Conservation (phyloP, 2,888 invertebrate species). For the Brachylomia viminalis region DNA sequence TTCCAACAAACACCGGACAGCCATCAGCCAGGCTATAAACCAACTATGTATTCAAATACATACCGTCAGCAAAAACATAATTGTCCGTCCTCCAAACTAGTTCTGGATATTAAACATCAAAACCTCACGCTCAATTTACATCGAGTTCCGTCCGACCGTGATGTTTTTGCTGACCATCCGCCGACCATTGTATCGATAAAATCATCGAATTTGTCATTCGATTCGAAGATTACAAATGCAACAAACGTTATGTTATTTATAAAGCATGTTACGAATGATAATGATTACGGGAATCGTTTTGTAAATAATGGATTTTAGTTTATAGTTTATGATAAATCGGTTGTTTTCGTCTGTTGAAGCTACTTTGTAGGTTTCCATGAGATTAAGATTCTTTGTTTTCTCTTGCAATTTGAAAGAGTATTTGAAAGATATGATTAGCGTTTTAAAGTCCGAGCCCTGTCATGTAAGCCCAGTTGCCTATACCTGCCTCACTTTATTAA, state of each 20-base stretch:
- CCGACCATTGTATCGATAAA: conserved; percentile 74
- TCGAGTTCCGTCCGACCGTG: conserved; percentile 65
- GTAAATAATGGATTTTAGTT: conserved; percentile 42
- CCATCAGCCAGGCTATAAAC: conserved; percentile 23
- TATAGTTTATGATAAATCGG: conserved; percentile 29
- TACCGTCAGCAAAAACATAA: conserved; percentile 55
- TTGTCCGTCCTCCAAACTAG: conserved; percentile 58
- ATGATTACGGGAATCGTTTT: conserved; percentile 35
- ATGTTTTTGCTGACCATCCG: conserved; percentile 69
- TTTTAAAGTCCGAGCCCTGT: neutral
- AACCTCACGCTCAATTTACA: conserved; percentile 67
- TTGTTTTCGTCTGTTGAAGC: neutral
- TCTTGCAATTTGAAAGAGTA: neutral
- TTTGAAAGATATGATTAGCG: neutral
- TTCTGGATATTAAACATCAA: conserved; percentile 65
- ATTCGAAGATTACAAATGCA: conserved; percentile 69
- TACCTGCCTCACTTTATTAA: too few relatives aligned
- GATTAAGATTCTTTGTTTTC: neutral
- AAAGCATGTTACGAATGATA: conserved; percentile 54
- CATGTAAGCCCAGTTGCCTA: too few relatives aligned
- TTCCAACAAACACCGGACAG: conserved; percentile 14
- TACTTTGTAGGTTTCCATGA: neutral
- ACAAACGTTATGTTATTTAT: conserved; percentile 66
- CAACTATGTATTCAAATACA: conserved; percentile 44
- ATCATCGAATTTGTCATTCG: conserved; percentile 68